Base-by-base conservation (phyloP, 2,888 invertebrate species). In the Brenthis hecate region DNA sequence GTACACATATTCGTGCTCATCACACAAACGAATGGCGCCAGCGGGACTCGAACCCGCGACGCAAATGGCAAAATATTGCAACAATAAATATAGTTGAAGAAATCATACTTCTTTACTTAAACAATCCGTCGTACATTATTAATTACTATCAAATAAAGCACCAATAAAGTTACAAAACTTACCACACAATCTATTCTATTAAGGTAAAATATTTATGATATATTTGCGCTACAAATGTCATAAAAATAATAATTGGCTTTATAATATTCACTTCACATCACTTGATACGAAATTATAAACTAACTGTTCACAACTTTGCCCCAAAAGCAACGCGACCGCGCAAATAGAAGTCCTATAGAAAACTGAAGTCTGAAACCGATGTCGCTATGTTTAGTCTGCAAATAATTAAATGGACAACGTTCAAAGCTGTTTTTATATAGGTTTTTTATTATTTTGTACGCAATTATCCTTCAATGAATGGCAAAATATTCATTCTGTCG, bases 301-400 rank as follows among this genome's bases (percentile, higher is more conserved):
- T 48, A 58, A 23, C 28, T 11, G 28, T 48, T 28, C 23, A 19
- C n/a, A 60, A 60, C 58, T 60, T 48, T 14, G 47, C n/a, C 5
- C 4, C 28, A 28, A n/a, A 43, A 50, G 13, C 58, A 51, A 54
- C 68, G 56, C 70, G 70, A 56, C 70, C 68, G 60, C 55, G 19
- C 61, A 19, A 53, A 36, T 19, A 48, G 56, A 65, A 61, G 65
- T 56, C 61, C 60, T 48, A 68, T 61, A 56, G 56, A 54, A 56
- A 48, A 70, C 70, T 70, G 65, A 61, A 68, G 43, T 60, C 70
- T 69, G 70, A 65, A 70, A 65, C 32, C 54, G 56, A 51, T 43
- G 14, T 58, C 23, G 23, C 48, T 48, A 48, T 50, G 48, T 4
- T 28, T 28, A 1, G 48, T 0, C 11, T 23, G 2, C 14, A 14